Conservation (phyloP, 2,113 vertebrate genomes). For the Mystacornis crossleyi region DNA sequence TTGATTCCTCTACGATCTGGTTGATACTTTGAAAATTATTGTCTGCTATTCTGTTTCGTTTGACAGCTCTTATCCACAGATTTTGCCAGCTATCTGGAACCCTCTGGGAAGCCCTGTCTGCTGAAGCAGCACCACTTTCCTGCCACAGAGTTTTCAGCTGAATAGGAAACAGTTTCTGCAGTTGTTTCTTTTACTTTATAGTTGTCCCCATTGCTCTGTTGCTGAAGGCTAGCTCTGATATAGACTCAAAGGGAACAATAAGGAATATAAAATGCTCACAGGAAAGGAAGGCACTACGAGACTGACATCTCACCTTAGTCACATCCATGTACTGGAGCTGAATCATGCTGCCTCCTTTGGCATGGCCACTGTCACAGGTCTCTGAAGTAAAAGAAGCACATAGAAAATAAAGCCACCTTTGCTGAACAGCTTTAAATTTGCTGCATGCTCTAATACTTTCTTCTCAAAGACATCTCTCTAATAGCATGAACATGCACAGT, state of each 20-base stretch:
- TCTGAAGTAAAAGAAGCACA: not conserved
- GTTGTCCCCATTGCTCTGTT: not conserved
- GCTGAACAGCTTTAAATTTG: not conserved
- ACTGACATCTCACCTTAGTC: not conserved
- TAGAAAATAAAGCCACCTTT: not conserved
- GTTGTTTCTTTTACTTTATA: constrained; percentile 5
- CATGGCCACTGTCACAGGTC: not conserved
- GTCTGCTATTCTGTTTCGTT: not conserved
- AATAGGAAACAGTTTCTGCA: not conserved
- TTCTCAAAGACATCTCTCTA: not conserved
- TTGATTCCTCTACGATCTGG: not conserved
- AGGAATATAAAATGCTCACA: not conserved
- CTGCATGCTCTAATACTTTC: not conserved
- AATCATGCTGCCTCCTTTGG: not conserved
- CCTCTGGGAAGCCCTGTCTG: not conserved
- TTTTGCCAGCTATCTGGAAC: not conserved
- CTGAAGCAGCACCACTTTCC: not conserved
- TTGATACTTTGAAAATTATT: not conserved
- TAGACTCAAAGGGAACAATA: not conserved
- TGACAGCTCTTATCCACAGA: not conserved
- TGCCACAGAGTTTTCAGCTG: not conserved
- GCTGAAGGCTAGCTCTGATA: not conserved
- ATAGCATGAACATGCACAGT: not conserved
- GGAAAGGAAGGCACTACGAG: not conserved
- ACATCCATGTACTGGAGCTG: not conserved